These are phyloP conservation scores for Pherbina coryleti DNA, from an alignment of 2,888 invertebrate species.

Conservation along the genomic window DNA sequence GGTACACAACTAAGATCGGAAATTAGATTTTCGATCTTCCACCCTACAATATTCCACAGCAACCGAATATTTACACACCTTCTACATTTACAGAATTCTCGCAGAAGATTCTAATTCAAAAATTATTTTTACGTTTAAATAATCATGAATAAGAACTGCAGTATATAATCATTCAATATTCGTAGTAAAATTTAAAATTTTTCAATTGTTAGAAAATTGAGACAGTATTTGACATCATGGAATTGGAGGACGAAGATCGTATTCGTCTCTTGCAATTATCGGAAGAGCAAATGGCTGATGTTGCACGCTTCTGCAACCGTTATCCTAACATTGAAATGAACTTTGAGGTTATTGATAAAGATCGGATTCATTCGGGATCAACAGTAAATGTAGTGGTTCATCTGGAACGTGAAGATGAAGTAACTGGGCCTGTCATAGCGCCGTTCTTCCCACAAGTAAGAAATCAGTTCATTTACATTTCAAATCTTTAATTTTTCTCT, in stretches of 20 bases:
- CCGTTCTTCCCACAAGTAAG: conserved; percentile 96
- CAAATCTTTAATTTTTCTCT: conserved; percentile 34
- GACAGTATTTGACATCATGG: conserved; percentile 83
- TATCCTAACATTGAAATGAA: conserved; percentile 98
- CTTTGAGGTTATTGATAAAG: conserved; percentile 89
- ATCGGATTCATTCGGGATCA: conserved; percentile 83
- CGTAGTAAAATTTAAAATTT: not conserved
- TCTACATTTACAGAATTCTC: no score
- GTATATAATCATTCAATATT: no score
- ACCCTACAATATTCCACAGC: no score
- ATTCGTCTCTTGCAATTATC: conserved; percentile 83
- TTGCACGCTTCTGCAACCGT: conserved; percentile 97
- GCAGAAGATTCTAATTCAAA: no score
- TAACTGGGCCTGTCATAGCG: conserved; percentile 96
- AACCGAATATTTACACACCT: no score
- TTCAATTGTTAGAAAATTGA: conserved; percentile 72
- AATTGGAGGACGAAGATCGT: conserved; percentile 87
- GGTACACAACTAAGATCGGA: no score
- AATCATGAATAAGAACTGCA: no score
- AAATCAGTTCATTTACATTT: not conserved
- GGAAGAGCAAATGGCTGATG: conserved; percentile 94
- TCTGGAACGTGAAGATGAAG: conserved; percentile 96
- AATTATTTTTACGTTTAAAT: no score
- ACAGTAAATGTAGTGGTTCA: conserved; percentile 92
- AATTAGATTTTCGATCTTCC: no score